Base-by-base conservation (phyloP, 2,888 invertebrate species). In the Sepioteuthis lessoniana region DNA sequence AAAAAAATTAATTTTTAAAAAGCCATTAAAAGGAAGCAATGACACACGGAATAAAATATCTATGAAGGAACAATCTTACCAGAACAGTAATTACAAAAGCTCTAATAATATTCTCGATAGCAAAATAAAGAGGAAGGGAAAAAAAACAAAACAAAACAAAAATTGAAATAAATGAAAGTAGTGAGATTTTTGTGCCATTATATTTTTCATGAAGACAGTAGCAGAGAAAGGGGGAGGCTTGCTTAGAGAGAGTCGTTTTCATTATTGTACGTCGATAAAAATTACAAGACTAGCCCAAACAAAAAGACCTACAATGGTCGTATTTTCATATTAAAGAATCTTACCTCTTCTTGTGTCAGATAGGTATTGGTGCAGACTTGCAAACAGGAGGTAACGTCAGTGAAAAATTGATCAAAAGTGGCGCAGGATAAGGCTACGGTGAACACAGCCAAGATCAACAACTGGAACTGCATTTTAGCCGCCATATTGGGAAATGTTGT, bases 351-450 rank as follows among this genome's bases (percentile, higher is more conserved):
- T 93, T 96, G 96, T 37, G 96, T 95, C 19, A 96, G 94, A 94
- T 95, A 96, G n/a, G 96, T 96, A 94, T 96, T 95, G 94, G 94
- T 95, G 95, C 96, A 96, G 93, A 95, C 95, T 76, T 96, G 95
- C 94, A 95, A 95, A 94, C 96, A 96, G 46, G 95, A 94, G 55
- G 95, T 94, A 38, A 95, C 95, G 93, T 95, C 95, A 90, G 95
- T 95, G 46, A 95, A 94, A 46, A 95, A 94, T 55, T 94, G 94
- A 93, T 95, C 95, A 94, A 96, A 95, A 92, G 42, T 42, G n/a
- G 92, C 92, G 31, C 47, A 47, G 31, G 92, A 47, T 92, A 92
- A 92, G 92, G 92, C 92, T 47, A 92, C 92, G 31, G 47, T n/a
- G 47, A 92, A 92, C n/a, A 92, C 92, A 42, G 92, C 7, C 46